Evolutionary conservation across 2,888 invertebrate species (phyloP), one percentile per base, ranked within the genome.

Genomic region (Chelonus formosanus): DNA sequence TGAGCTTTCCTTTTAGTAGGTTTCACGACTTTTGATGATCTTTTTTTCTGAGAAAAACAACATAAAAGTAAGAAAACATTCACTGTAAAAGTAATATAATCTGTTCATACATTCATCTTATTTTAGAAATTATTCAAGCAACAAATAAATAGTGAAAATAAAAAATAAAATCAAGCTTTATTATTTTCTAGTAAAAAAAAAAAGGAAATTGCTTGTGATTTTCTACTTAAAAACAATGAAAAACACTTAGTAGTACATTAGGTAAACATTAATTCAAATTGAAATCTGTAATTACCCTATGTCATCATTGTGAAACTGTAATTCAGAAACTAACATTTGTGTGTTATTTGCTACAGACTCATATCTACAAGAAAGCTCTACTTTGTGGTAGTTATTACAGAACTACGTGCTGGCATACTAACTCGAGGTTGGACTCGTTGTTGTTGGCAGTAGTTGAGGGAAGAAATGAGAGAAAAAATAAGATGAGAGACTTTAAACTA

Each of bases 401-500:
- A 6, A 43, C 8, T 31, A 44, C 56, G 31, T 44, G 44, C 56
- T 20, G 43, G 56, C 8, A 40, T 44, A 56, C 44, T 32, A 56
- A 43, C 40, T 56, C 31, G 56, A 5, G 7, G 8, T 5, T 20
- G 40, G 7, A 35, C 36, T 5, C 20, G 20, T 50, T 20, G 31
- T 8, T 45, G 5, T 4, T 3, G 8, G 10, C 45, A 10, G 1
- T 43, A 47, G 6, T 40, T 2, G 6, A 40, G 40, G 40, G 40
- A 40, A 40, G 40, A 40, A 40, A 40, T 40, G 40, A 40, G 65
- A 54, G 65, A 60, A 36, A 36, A 68, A 59, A 52, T 54, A 60
- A 69, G 69, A 48, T 35, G 6, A 45, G 10, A 73, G 73, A 74
- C 50, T 69, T 40, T 40, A 53, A 64, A 65, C 63, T 63, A 63